phyloP scores from a whole-genome alignment of 2,888 invertebrate species.

The Nasonia oneida region DNA sequence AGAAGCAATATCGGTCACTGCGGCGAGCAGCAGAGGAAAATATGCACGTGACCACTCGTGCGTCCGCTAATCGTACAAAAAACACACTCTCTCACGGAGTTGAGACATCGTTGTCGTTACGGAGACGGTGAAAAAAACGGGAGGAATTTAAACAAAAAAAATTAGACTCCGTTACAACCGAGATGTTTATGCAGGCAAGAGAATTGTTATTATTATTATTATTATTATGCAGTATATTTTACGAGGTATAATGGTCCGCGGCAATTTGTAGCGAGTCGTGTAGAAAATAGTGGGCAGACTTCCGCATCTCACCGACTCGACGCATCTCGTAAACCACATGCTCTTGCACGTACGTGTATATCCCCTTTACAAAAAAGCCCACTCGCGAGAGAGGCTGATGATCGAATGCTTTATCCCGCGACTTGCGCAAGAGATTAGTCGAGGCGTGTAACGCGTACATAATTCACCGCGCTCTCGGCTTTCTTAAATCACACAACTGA shows the following conservation, averaged over 20 bases:
- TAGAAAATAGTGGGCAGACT: not conserved
- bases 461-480: not conserved
- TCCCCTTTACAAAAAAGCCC: not conserved
- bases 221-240: not conserved
- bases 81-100: slow-evolving; percentile 13
- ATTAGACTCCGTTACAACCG: not conserved
- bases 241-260: not conserved
- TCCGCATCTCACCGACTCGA: not conserved
- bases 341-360: not conserved
- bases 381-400: not conserved
- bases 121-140: not conserved
- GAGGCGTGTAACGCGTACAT: not conserved
- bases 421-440: slow-evolving; percentile 1
- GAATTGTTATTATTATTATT: not conserved
- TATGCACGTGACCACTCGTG: not conserved
- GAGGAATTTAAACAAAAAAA: not conserved
- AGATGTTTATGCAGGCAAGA: not conserved
- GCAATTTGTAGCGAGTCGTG: not conserved
- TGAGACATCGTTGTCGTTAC: slow-evolving; percentile 11
- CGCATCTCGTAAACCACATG: not conserved
- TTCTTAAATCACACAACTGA: slow-evolving; percentile 48
- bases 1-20: slow-evolving; percentile 1
- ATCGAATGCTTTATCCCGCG: not conserved
- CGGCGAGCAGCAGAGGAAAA: not conserved
- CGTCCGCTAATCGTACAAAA: not conserved